Evolutionary conservation across 2,113 vertebrate species (phyloP).

Genomic region (Cyprinodon variegatus): DNA sequence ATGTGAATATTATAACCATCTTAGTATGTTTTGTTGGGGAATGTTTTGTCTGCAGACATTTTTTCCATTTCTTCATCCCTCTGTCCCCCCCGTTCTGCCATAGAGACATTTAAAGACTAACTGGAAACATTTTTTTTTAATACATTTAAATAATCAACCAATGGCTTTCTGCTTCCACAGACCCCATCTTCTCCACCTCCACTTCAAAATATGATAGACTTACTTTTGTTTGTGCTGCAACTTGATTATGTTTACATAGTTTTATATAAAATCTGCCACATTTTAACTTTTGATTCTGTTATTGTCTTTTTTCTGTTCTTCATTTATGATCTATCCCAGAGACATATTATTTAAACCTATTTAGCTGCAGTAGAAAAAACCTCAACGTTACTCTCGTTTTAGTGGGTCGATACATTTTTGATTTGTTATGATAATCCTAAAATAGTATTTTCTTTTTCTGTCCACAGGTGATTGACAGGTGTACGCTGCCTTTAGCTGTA

Average conservation of each 20-base stretch:
- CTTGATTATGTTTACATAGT: neutral
- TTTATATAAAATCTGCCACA: neutral
- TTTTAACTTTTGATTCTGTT: neutral
- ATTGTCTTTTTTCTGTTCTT: neutral
- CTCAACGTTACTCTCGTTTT: neutral
- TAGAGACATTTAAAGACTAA: too few species aligned
- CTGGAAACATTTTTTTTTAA: too few species aligned
- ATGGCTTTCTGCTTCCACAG: too few species aligned
- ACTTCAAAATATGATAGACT: too few species aligned
- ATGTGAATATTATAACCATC: too few species aligned
- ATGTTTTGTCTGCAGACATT: too few species aligned
- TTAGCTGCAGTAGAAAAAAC: neutral
- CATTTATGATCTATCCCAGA: neutral
- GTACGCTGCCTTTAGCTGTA: slow-evolving; percentile 33
- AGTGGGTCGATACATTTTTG: neutral
- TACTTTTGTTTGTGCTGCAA: neutral
- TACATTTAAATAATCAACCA: too few species aligned
- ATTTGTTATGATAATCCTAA: neutral
- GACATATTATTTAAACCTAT: neutral
- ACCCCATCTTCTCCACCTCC: too few species aligned
- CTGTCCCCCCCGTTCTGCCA: too few species aligned
- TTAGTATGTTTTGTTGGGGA: too few species aligned
- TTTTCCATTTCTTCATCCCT: too few species aligned
- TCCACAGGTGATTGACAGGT: slow-evolving; percentile 52
- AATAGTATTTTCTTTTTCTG: slow-evolving; percentile 17